Evolutionary conservation across 2,113 vertebrate genomes (phyloP), one percentile per base, ranked within the genome.

Genomic region (Acrocephalus arundinaceus): DNA sequence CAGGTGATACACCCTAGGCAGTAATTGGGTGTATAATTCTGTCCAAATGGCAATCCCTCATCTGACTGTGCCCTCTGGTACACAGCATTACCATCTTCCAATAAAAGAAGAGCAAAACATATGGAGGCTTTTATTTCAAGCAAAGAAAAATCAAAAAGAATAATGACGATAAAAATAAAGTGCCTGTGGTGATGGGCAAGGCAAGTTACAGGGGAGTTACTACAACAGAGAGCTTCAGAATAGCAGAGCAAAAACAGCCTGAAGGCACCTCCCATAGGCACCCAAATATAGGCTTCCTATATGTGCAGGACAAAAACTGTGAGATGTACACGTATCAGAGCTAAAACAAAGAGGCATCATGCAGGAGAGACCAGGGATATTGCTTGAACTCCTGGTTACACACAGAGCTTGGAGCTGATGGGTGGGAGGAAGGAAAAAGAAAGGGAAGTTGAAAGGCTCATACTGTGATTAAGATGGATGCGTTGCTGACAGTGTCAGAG

Each of bases 391-490:
- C 25, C 2, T 39, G 21, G 13, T 71, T 62, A 9, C 48, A 9
- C 19, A 33, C 33, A 15, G 51, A 25, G 33, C 78, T 51, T 39
- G 33, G 79, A 68, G 75, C 43, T 74, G 65, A 8, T 48, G 62
- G 54, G 20, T 41, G 46, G n/a, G n/a, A 74, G 68, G 68, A 37
- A 51, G 87, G 55, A 7, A 23, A 72, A 43, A 37, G 25, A 52
- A 86, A 84, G 87, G n/a, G 3, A 86, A 78, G 79, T 88, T 88
- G 79, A 91, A 96, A 96, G 93, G 72, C 70, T 68, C 75, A 2
- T 3, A 27, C 51, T 81, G 83, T 78, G 90, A 95, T 93, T 76
- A 89, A 95, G 94, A 96, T 92, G 93, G 88, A 96, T 97, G 93
- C 18, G 0, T 90, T 88, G 94, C 83, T 90, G 88, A 86, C 88